Evolutionary conservation across 2,797 vertebrate genomes (phyloP).

Genomic region (Peromyscus eremicus): DNA sequence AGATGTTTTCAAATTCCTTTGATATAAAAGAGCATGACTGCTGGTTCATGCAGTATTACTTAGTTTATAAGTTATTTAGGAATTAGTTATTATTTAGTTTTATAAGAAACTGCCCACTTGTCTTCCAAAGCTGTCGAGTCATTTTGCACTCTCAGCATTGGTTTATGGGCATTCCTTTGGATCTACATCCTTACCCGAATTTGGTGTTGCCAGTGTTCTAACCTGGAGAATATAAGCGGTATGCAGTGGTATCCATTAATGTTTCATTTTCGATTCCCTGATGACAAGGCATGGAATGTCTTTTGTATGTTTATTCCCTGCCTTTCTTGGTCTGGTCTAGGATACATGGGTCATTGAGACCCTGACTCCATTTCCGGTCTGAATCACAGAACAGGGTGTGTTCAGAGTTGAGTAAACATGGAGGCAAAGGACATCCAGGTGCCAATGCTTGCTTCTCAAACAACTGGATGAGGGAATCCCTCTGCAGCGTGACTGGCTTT

Average conservation of each 20-base stretch:
- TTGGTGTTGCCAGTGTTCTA: not conserved
- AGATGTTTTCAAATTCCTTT: not conserved
- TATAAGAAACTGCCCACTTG: not conserved
- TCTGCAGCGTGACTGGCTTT: not conserved
- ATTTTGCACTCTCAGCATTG: not conserved
- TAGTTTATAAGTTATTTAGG: no score
- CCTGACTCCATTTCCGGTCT: not conserved
- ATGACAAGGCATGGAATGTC: no score
- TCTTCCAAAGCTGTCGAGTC: not conserved
- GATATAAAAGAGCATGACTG: not conserved
- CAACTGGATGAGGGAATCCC: not conserved
- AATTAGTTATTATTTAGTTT: not conserved
- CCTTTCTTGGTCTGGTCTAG: not conserved
- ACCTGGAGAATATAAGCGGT: not conserved
- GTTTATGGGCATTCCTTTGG: not conserved
- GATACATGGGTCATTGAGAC: not conserved
- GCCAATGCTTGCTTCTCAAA: not conserved
- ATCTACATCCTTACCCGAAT: not conserved
- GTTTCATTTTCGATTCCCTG: not conserved
- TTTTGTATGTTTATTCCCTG: not conserved
- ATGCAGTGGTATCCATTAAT: no score
- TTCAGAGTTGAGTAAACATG: not conserved
- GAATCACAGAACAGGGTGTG: rapidly evolving
- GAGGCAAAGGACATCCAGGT: not conserved
- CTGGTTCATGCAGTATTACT: not conserved